Percentiles rank a stretch among this genome's conserved stretches.
phyloP scores from a whole-genome alignment of 2,888 invertebrate genomes.

The Agrotis ipsilon region DNA sequence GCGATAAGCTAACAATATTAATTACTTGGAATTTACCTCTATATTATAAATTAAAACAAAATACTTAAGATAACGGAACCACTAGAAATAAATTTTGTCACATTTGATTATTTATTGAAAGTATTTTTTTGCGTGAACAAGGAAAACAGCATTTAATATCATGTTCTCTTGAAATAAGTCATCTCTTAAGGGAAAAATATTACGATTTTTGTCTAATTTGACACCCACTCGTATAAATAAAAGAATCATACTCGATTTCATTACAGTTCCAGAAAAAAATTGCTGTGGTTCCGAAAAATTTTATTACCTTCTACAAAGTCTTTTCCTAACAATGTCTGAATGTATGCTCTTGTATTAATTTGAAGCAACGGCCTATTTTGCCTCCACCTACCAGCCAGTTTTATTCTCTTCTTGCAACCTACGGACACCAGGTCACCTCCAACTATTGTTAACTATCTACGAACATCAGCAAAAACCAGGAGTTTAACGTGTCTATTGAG shows the following conservation, averaged over 20 bases:
- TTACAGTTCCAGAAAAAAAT: background rate
- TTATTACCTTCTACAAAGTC: background rate
- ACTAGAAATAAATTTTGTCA: background rate
- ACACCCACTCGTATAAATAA: no score
- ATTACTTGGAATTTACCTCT: no score
- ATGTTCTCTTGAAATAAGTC: background rate
- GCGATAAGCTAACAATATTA: no score
- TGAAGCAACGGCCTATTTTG: background rate
- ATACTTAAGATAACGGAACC: no score
- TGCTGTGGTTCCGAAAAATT: background rate
- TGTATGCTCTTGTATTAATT: no score
- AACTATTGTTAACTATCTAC: background rate
- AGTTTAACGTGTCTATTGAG: background rate
- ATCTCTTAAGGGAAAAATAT: background rate
- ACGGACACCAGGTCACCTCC: background rate
- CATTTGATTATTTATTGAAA: background rate
- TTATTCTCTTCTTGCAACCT: no score
- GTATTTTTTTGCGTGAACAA: background rate
- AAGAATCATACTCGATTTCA: no score
- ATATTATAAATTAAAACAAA: no score
- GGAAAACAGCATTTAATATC: background rate
- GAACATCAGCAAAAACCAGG: background rate
- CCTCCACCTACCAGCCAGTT: no score
- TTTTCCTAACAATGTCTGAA: background rate
- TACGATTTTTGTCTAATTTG: conserved; percentile 1